Conservation (phyloP, 2,888 invertebrate genomes). For the Cyclophora albipunctata region DNA sequence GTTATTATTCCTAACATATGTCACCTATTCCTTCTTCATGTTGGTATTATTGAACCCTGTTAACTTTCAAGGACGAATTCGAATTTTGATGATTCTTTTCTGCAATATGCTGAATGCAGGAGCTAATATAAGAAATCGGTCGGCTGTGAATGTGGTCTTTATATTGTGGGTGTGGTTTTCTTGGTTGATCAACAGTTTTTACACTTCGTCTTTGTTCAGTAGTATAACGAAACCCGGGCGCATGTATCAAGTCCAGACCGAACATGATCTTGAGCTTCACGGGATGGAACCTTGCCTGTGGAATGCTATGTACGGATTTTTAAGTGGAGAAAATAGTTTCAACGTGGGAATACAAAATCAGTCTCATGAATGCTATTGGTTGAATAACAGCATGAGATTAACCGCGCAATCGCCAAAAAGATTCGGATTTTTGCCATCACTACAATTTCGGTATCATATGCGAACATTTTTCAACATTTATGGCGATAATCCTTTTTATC, state of each 20-base stretch:
- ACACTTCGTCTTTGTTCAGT: slow-evolving; percentile 23
- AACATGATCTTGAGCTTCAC: slow-evolving; percentile 19
- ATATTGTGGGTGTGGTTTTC: slow-evolving; percentile 37
- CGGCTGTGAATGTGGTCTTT: slow-evolving; percentile 16
- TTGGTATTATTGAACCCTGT: slow-evolving; percentile 10
- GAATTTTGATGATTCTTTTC: slow-evolving; percentile 25
- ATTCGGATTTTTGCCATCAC: slow-evolving; percentile 28
- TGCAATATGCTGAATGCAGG: slow-evolving; percentile 28
- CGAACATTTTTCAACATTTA: slow-evolving; percentile 25
- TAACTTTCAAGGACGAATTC: background rate
- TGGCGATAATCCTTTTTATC: slow-evolving; percentile 21
- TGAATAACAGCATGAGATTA: slow-evolving; percentile 23
- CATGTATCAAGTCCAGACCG: slow-evolving; percentile 9
- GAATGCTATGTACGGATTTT: slow-evolving; percentile 13
- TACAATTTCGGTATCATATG: slow-evolving; percentile 28
- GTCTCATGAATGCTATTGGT: background rate
- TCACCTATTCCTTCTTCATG: slow-evolving; percentile 21
- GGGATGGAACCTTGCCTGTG: slow-evolving; percentile 37
- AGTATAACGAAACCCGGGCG: slow-evolving; percentile 13
- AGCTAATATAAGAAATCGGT: slow-evolving; percentile 1
- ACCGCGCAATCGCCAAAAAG: slow-evolving; percentile 23
- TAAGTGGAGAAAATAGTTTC: slow-evolving; percentile 1
- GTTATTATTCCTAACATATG: slow-evolving; percentile 20
- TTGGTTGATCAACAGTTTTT: slow-evolving; percentile 19
- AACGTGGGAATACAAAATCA: background rate